Conservation (phyloP, 1,140 invertebrate genomes). For the Bombus difficillimus region DNA sequence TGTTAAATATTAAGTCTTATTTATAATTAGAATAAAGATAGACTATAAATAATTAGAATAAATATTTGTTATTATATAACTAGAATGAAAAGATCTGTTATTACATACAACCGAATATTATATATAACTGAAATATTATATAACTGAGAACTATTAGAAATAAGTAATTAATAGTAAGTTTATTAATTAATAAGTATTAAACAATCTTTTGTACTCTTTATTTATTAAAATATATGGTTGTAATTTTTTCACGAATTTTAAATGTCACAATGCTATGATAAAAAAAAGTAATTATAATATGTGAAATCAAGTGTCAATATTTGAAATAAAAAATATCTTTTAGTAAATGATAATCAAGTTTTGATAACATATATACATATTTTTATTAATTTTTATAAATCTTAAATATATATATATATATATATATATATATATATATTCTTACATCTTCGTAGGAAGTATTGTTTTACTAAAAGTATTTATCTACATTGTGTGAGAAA, state of each 20-base stretch:
- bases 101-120: not conserved
- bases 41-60: no score
- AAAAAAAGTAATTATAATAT: constrained; percentile 10
- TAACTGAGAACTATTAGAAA: not conserved
- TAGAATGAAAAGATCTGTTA: not conserved
- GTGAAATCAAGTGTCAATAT: constrained; percentile 21
- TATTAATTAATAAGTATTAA: constrained; percentile 13
- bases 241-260: constrained; percentile 38
- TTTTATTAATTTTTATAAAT: constrained; percentile 56
- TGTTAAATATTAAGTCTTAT: no score
- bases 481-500: constrained; percentile 61
- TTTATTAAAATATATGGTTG: constrained; percentile 45
- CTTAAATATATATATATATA: constrained; percentile 47
- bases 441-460: constrained; percentile 52
- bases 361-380: constrained; percentile 49
- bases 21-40: not conserved
- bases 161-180: constrained; percentile 23
- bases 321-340: constrained; percentile 32
- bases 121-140: not conserved
- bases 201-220: constrained; percentile 36
- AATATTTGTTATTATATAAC: no score
- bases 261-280: not conserved
- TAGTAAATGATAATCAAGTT: constrained; percentile 34
- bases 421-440: constrained; percentile 44
- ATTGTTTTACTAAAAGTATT: constrained; percentile 48